A percentile compares a stretch with the other conserved stretches of the same genome.
phyloP scores from a whole-genome alignment of 2,797 vertebrate genomes.

The Lemur catta region DNA sequence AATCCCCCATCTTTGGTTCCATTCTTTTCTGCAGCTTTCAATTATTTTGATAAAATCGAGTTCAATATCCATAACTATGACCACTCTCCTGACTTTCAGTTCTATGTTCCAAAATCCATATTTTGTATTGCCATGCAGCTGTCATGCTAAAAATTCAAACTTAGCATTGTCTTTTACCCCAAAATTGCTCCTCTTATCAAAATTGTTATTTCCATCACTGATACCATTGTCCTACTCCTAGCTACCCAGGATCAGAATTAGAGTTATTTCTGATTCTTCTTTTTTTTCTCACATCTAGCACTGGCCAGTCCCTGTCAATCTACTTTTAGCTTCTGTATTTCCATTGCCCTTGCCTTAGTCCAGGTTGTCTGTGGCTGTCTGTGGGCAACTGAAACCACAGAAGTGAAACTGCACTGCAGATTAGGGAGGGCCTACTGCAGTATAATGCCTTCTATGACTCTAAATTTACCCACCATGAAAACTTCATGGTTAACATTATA shows the following conservation, averaged over 20 bases:
- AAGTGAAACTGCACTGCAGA: neutral
- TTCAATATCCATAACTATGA: neutral
- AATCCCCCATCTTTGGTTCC: neutral
- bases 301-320: neutral
- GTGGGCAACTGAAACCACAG: neutral
- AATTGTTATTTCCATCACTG: neutral
- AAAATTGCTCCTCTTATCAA: neutral
- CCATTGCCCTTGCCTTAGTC: neutral
- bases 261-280: neutral
- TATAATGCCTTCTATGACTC: neutral
- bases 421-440: neutral
- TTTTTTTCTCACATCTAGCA: neutral
- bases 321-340: neutral
- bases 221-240: neutral
- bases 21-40: neutral
- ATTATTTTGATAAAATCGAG: neutral
- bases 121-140: neutral
- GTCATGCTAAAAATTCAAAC: neutral
- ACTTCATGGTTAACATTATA: neutral
- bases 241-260: neutral
- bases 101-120: neutral
- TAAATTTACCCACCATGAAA: neutral
- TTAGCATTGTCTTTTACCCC: neutral
- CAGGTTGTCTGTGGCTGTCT: neutral
- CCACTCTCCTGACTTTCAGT: neutral